A percentile compares a stretch with the other conserved stretches of the same genome.
phyloP scores from a whole-genome alignment of 2,888 invertebrate genomes.

The Epinotia bilunana region DNA sequence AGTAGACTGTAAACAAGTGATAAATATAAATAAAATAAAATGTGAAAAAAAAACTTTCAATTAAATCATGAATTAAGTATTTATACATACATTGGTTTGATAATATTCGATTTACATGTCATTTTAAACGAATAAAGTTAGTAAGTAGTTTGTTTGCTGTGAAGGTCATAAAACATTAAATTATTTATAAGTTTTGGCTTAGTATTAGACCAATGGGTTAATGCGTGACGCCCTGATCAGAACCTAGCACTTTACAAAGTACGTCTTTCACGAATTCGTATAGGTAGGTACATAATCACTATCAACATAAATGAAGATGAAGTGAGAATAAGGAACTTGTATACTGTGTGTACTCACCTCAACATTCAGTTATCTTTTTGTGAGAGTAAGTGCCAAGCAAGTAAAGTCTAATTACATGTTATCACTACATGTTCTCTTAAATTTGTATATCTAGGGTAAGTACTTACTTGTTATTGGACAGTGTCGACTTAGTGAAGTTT shows the following conservation, averaged over 20 bases:
- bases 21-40: constrained; percentile 54
- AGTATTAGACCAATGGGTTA: background rate
- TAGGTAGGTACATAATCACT: background rate
- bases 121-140: constrained; percentile 5
- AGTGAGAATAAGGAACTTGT: no score
- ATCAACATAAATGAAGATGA: no score
- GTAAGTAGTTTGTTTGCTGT: background rate
- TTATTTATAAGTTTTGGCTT: constrained; percentile 7
- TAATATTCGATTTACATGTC: constrained; percentile 20
- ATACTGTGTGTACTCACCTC: no score
- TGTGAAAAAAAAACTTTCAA: constrained; percentile 47
- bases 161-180: background rate
- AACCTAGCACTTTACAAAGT: background rate
- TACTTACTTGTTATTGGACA: no score
- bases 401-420: no score
- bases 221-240: background rate
- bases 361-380: no score
- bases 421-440: no score
- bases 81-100: constrained; percentile 30
- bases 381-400: no score
- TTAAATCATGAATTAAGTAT: constrained; percentile 30
- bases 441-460: no score
- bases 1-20: constrained; percentile 75
- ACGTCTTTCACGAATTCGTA: background rate
- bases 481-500: no score